Conservation (phyloP, 2,888 invertebrate genomes). For the Aphodius sticticus region DNA sequence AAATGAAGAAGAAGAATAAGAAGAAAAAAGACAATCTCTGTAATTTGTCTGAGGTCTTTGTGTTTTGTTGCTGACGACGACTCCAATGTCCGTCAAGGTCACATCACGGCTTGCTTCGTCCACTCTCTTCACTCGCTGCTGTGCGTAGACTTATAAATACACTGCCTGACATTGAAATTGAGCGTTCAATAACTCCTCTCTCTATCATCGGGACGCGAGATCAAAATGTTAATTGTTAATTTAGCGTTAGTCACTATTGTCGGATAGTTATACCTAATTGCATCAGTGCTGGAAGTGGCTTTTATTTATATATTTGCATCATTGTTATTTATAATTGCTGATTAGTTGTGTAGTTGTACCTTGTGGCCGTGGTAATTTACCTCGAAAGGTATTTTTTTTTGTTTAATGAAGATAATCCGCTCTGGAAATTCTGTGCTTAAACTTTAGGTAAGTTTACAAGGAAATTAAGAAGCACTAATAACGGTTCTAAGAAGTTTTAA, state of each 20-base stretch:
- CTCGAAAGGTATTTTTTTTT: not conserved
- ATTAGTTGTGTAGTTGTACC: not conserved
- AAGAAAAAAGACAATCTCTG: not conserved
- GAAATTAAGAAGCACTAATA: not conserved
- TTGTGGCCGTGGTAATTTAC: not conserved
- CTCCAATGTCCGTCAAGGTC: not conserved
- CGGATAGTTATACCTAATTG: not conserved
- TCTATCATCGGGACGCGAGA: not conserved
- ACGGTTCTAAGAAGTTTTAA: not conserved
- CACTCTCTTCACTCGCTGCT: not conserved
- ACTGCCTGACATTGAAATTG: not conserved
- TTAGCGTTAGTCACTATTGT: not conserved
- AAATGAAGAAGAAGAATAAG: not conserved
- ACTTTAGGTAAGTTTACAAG: not conserved
- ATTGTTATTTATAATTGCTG: not conserved
- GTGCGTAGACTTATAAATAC: not conserved
- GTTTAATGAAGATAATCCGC: not conserved
- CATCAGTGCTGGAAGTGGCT: not conserved
- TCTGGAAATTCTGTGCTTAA: not conserved
- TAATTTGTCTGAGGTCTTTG: not conserved
- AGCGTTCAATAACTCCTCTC: not conserved
- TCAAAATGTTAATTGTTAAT: not conserved
- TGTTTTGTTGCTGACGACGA: not conserved
- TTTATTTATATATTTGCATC: not conserved
- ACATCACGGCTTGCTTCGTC: not conserved